phyloP scores from a whole-genome alignment of 2,113 vertebrate genomes.

The Monopterus albus region DNA sequence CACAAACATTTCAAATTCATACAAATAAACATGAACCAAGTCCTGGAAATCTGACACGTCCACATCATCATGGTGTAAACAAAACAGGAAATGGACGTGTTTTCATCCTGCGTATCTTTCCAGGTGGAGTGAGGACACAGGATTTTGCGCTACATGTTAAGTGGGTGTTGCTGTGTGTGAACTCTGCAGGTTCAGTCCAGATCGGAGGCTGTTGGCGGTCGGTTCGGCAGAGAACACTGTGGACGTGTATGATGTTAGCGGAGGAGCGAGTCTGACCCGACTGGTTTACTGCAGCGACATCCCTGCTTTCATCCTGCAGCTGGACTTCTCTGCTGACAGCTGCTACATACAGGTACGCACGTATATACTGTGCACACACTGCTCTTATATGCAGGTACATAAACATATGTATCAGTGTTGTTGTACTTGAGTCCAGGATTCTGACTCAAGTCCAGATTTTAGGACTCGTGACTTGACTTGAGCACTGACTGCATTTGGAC shows the following conservation, averaged over 20 bases:
- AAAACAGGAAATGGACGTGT: too few relatives aligned
- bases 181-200: constrained; percentile 90
- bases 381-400: neutral
- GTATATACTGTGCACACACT: neutral
- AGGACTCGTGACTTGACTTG: too few relatives aligned
- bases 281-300: constrained; percentile 95
- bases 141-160: too few relatives aligned
- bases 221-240: constrained; percentile 92
- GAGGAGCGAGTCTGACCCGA: constrained; percentile 88
- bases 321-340: constrained; percentile 95
- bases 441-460: too few relatives aligned
- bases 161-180: neutral
- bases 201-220: constrained; percentile 90
- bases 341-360: constrained; percentile 53
- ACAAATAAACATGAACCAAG: too few relatives aligned
- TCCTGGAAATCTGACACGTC: too few relatives aligned
- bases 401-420: neutral
- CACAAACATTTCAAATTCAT: too few relatives aligned
- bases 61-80: too few relatives aligned
- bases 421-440: too few relatives aligned
- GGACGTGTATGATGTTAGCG: constrained; percentile 90
- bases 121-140: too few relatives aligned
- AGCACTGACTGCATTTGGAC: too few relatives aligned
- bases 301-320: constrained; percentile 92
- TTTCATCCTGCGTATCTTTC: too few relatives aligned